A percentile compares a stretch with the other conserved stretches of the same genome.
phyloP scores from a whole-genome alignment of 2,113 vertebrate species.

The Anser cygnoides region DNA sequence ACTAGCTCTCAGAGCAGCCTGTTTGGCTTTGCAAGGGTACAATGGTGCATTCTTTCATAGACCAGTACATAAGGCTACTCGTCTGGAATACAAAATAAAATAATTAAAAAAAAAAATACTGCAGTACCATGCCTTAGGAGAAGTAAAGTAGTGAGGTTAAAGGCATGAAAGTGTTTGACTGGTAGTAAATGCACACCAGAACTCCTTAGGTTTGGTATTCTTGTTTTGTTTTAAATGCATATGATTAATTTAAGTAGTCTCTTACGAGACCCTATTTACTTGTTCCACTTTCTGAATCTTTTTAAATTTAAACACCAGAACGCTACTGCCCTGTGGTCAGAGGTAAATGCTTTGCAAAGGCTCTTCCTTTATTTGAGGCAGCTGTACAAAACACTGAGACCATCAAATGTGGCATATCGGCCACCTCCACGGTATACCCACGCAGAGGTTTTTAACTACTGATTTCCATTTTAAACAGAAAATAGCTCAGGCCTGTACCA shows the following conservation, averaged over 20 bases:
- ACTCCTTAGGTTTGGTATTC: constrained; percentile 52
- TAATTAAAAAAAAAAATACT: background rate
- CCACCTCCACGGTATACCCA: background rate
- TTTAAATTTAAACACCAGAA: background rate
- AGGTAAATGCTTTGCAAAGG: background rate
- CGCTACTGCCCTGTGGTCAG: background rate
- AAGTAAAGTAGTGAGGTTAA: constrained; percentile 33
- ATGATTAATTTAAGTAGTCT: background rate
- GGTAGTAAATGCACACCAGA: background rate
- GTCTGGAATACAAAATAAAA: background rate
- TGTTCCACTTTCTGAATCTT: background rate
- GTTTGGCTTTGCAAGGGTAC: constrained; percentile 19
- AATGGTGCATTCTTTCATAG: background rate
- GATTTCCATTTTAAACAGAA: background rate
- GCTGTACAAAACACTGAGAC: background rate
- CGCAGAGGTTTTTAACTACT: background rate
- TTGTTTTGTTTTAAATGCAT: constrained; percentile 36
- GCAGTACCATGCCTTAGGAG: constrained; percentile 39
- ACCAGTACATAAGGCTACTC: constrained; percentile 61
- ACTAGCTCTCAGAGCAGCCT: constrained; percentile 44
- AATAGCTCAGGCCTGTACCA: fast-evolving
- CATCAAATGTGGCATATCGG: background rate
- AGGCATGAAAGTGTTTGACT: constrained; percentile 27
- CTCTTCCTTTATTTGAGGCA: background rate
- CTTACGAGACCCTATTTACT: background rate